phyloP scores from a whole-genome alignment of 2,888 invertebrate species.

The Stenodera caucasica region DNA sequence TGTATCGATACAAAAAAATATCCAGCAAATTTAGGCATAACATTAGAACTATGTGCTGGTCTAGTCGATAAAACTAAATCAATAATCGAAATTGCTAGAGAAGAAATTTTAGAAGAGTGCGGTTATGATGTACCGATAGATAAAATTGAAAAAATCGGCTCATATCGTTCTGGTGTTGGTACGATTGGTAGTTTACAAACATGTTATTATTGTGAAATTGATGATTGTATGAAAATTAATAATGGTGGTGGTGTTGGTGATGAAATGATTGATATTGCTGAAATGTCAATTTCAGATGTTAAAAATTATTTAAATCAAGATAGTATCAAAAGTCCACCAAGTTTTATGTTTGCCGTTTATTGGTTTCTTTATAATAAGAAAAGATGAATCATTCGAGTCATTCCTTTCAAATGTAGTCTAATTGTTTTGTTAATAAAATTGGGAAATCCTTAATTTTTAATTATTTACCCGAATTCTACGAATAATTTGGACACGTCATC shows the following conservation, averaged over 20 bases:
- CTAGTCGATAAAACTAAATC: slow-evolving; percentile 83
- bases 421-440: too few species aligned
- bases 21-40: slow-evolving; percentile 73
- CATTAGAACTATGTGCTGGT: slow-evolving; percentile 93
- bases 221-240: slow-evolving; percentile 73
- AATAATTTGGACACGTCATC: too few species aligned
- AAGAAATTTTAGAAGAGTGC: slow-evolving; percentile 91
- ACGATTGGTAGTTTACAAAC: slow-evolving; percentile 76
- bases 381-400: neutral
- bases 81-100: slow-evolving; percentile 76
- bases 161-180: slow-evolving; percentile 79
- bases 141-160: slow-evolving; percentile 66
- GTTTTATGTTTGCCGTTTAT: slow-evolving; percentile 73
- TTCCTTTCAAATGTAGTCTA: too few species aligned
- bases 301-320: slow-evolving; percentile 63
- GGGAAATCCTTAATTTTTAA: neutral
- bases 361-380: slow-evolving; percentile 73
- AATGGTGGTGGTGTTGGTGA: slow-evolving; percentile 80
- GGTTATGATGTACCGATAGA: slow-evolving; percentile 81
- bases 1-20: slow-evolving; percentile 67
- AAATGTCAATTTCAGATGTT: slow-evolving; percentile 74
- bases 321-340: slow-evolving; percentile 71
- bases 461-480: too few species aligned
- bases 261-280: slow-evolving; percentile 90
- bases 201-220: slow-evolving; percentile 88